Evolutionary conservation across 2,113 vertebrate genomes (phyloP), one percentile per base, ranked within the genome.

Genomic region (Tonatia bakeri): DNA sequence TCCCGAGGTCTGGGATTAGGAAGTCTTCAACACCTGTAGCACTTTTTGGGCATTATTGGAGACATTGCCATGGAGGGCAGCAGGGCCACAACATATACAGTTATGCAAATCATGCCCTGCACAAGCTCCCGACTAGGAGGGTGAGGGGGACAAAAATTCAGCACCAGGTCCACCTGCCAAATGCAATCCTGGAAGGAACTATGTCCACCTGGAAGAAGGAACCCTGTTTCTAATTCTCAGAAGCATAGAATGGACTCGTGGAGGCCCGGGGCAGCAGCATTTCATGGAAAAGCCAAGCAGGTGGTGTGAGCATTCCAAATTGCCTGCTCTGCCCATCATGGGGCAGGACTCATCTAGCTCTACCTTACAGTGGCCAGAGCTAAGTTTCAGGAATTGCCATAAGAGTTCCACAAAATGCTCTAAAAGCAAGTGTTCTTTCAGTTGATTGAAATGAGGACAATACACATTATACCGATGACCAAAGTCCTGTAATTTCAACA

Each of bases 371-470:
- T 1, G 31, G 28, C 17, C 24, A 81, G 22, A 81, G 43, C 31
- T 40, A 81, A 54, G 40, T 52, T 43, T 69, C n/a, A 59, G 95
- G 4, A 94, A 90, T 45, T 59, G 33, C 28, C 36, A 81, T 56
- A 90, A 88, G 54, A 52, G 4, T 54, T 90, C 52, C 61, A 59
- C 16, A 31, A 89, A 86, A 56, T 61, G 14, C 50, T 91, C 87
- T 72, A 56, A 89, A 94, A 54, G 10, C 50, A 61, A 93, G 19
- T 65, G 4, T 40, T 50, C 17, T n/a, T 45, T 87, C 9, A 31
- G 38, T 22, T 77, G 13, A 79, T 17, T 61, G 26, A 24, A 38
- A 61, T 84, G 40, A 91, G 31, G 84, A 76, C 7, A 89, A 67
- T 36, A 65, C 24, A 70, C 28, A 36, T 75, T 82, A 72, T 56